Base-by-base conservation (phyloP, 2,113 vertebrate species). In the Trematomus loennbergii region DNA sequence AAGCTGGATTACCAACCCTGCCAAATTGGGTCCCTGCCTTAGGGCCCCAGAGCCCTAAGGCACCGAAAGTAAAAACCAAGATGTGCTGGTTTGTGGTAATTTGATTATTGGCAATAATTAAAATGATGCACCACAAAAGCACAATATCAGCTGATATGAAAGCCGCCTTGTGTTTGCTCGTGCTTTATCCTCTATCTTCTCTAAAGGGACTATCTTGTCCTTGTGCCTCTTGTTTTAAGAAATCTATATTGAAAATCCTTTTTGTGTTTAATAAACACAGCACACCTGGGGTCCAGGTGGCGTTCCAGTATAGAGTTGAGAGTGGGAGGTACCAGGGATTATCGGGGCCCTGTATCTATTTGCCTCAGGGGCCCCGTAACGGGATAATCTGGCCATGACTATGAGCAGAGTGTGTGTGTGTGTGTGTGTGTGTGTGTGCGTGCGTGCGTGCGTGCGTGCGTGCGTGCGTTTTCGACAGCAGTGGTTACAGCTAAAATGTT, bases 71-170 rank as follows among this genome's bases (percentile, higher is more conserved):
- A 6, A 48, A 46, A 57, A 70, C 12, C 46, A 22, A 57, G 17
- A 57, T 29, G 43, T 72, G 57, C 57, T 52, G 58, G 48, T 45
- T 63, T 55, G n/a, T 55, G 72, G 3, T 22, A 10, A 54, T 64
- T 45, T 64, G 50, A 45, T 74, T 46, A 55, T 46, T 46, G 36
- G 20, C 16, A 75, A 75, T 55, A 46, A 64, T 64, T 17, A 4
- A 55, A 17, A 33, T 33, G 46, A 46, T 55, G 50, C 17, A 18
- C 36, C 16, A 64, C 16, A 55, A 46, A 54, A 40, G 36, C 33
- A 18, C 3, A 63, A 45, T 63, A 54, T 63, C 36, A 74, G 36
- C 49, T 54, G 50, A 75, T 17, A 15, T 54, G 33, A 63, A 54
- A 10, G 25, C 12, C 16, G 1, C 13, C 59, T 62, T 8, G 17